Base-by-base conservation (phyloP, 2,797 vertebrate species). In the Orestias chungarensis region DNA sequence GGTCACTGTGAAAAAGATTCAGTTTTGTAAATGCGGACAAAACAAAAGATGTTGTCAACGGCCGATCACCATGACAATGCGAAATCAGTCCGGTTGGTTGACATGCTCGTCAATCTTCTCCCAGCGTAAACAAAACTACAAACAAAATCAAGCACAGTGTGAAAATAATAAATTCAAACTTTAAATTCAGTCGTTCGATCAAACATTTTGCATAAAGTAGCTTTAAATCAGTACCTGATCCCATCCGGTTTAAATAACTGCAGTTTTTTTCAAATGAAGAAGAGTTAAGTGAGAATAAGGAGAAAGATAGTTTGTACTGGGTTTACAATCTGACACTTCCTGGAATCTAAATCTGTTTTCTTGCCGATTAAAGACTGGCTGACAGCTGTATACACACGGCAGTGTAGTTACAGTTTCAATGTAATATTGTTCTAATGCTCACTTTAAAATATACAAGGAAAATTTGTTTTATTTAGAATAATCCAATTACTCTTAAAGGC, bases 81-180 rank as follows among this genome's bases (percentile, higher is more conserved):
- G 43, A 25, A 31, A 7, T 65, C 70, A 31, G 66, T 42, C 71
- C 57, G 71, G 84, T 86, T 71, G 66, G 81, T 62, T 55, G 29
- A 77, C 88, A 90, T 88, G 61, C 73, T 66, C 62, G 40, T 59
- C 78, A 66, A 80, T 27, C 40, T 17, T 81, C 40, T 25, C 49
- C 40, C 15, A 61, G 20, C 35, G 1, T 1, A 17, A 72, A 61
- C 11, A 49, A 59, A 69, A 47, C 31, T 14, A 70, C 23, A 61
- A 9, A 1, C 3, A 66, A 49, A 5, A 6, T 50, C 9, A 15
- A 29, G 20, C 10, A 1, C n/a, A 25, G 50, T 70, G 0, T 27
- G 43, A 29, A 43, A 38, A 20, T 25, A 14, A 1, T 14, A n/a
- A 75, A 17, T 68, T 27, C 3, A 44, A 0, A 12, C 42, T 64